phyloP scores from a whole-genome alignment of 2,797 vertebrate species.

The Gephyroberyx darwinii region DNA sequence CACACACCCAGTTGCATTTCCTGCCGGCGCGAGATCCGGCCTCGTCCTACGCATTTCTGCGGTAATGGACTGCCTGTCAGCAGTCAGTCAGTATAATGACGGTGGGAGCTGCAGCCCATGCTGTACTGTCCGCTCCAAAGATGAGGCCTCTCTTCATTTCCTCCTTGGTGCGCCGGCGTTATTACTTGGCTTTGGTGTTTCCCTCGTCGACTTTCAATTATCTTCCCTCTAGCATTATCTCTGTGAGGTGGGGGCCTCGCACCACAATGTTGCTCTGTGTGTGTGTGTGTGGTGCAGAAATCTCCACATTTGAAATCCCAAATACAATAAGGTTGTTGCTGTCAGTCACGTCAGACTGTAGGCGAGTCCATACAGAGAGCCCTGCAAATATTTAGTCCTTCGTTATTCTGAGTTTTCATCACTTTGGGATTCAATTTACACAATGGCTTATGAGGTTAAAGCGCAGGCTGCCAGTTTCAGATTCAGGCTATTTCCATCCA shows the following conservation, averaged over 20 bases:
- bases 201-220: slow-evolving; percentile 73
- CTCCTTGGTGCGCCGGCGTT: slow-evolving; percentile 66
- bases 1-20: slow-evolving; percentile 55
- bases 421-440: slow-evolving; percentile 45
- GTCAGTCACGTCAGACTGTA: slow-evolving; percentile 20
- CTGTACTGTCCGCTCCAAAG: slow-evolving; percentile 58
- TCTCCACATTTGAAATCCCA: slow-evolving; percentile 28
- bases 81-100: slow-evolving; percentile 75
- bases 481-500: slow-evolving; percentile 33
- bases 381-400: slow-evolving; percentile 21
- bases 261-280: slow-evolving; percentile 5
- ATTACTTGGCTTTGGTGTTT: slow-evolving; percentile 72
- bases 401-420: slow-evolving; percentile 29
- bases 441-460: slow-evolving; percentile 21
- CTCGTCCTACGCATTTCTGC: slow-evolving; percentile 55
- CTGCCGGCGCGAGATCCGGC: slow-evolving; percentile 51
- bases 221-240: slow-evolving; percentile 51
- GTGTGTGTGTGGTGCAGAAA: slow-evolving; percentile 23
- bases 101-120: slow-evolving; percentile 53
- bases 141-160: slow-evolving; percentile 78
- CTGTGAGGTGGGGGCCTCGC: slow-evolving; percentile 3
- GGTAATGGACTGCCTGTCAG: slow-evolving; percentile 77
- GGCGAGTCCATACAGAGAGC: slow-evolving; percentile 9
- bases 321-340: slow-evolving; percentile 27
- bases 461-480: slow-evolving; percentile 14